phyloP scores from a whole-genome alignment of 2,113 vertebrate genomes.

The Myiozetetes cayanensis region DNA sequence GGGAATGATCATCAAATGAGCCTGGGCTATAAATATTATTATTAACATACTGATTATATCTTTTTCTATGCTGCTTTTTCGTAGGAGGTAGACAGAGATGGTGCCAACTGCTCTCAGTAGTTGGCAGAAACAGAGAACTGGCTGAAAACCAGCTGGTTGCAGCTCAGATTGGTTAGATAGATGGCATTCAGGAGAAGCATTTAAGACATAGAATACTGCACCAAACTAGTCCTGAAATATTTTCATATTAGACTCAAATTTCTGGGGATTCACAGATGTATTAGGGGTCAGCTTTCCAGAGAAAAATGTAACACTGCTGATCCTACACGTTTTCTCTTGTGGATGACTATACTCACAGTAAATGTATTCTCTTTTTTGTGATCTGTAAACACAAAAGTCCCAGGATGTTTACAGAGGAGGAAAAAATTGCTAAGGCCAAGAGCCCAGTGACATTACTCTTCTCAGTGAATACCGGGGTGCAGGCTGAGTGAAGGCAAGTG shows the following conservation, averaged over 20 bases:
- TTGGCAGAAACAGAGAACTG: slow-evolving; percentile 29
- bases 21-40: slow-evolving; percentile 31
- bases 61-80: not conserved
- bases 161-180: not conserved
- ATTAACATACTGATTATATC: slow-evolving; percentile 32
- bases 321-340: not conserved
- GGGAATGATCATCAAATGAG: slow-evolving; percentile 24
- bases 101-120: slow-evolving; percentile 31
- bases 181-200: not conserved
- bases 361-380: not conserved
- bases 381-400: not conserved
- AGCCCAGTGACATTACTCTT: not conserved
- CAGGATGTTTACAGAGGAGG: not conserved
- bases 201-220: not conserved
- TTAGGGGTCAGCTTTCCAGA: not conserved
- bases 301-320: not conserved
- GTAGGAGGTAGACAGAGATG: slow-evolving; percentile 1
- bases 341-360: not conserved
- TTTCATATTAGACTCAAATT: not conserved
- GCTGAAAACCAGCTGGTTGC: slow-evolving; percentile 36
- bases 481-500: not conserved
- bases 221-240: not conserved
- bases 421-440: not conserved
- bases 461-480: not conserved
- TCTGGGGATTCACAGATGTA: not conserved